Evolutionary conservation across 1,140 invertebrate genomes (phyloP).

Genomic region (Caerostris darwini): DNA sequence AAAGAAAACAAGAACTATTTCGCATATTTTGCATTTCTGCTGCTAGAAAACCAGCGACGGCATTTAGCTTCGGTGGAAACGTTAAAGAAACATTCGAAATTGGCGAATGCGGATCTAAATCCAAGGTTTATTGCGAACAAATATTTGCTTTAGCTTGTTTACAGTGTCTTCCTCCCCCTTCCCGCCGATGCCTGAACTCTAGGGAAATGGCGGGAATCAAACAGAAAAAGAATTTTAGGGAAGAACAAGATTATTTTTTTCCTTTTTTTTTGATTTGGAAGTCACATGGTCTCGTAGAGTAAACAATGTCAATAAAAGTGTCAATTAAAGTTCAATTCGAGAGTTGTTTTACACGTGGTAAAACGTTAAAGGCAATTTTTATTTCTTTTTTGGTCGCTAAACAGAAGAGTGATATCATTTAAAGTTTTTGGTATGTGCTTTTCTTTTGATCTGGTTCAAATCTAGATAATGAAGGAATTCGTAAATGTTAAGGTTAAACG

Average conservation of each 20-base stretch:
- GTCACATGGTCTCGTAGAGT: background rate
- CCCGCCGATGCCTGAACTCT: background rate
- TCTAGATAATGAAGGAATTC: no score
- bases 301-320: constrained; percentile 54
- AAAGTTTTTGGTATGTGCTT: background rate
- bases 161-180: constrained; percentile 41
- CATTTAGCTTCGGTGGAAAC: background rate
- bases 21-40: constrained; percentile 32
- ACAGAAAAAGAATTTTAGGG: constrained; percentile 19
- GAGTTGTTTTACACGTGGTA: background rate
- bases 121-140: constrained; percentile 61
- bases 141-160: constrained; percentile 72
- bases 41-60: background rate
- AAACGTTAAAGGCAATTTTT: background rate
- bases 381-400: background rate
- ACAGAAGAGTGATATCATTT: background rate
- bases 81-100: constrained; percentile 69
- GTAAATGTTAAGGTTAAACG: no score
- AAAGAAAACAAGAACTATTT: constrained; percentile 42
- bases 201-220: constrained; percentile 47
- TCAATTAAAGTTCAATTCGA: constrained; percentile 41
- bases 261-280: background rate
- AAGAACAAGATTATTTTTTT: constrained; percentile 46
- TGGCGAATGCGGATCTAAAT: constrained; percentile 53
- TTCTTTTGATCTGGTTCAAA: no score